A percentile compares a stretch with the other conserved stretches of the same genome.
phyloP scores from a whole-genome alignment of 2,797 vertebrate species.

The Tinamus major region DNA sequence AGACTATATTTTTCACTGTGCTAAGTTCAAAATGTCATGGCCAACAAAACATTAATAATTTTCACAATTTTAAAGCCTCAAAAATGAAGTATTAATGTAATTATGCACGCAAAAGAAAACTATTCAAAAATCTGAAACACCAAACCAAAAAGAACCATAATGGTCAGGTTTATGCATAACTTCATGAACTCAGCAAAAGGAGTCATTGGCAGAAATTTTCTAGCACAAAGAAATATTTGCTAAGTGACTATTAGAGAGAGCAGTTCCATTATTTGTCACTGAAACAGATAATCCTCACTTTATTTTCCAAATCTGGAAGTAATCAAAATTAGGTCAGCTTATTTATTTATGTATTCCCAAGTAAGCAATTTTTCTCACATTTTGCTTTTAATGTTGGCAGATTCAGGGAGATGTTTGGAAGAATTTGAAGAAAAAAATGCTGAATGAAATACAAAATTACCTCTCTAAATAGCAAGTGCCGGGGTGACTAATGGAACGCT shows the following conservation, averaged over 20 bases:
- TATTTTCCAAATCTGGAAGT: neutral
- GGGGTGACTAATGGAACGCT: slow-evolving; percentile 93
- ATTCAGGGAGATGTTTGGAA: neutral
- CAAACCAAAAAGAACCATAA: neutral
- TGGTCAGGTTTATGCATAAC: rapidly evolving
- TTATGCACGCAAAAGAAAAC: neutral
- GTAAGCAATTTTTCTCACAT: neutral
- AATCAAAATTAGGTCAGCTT: neutral
- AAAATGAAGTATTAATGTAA: neutral
- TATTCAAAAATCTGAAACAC: neutral
- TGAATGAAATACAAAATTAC: slow-evolving; percentile 74
- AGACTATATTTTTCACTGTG: neutral
- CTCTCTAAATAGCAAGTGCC: slow-evolving; percentile 91
- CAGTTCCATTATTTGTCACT: neutral
- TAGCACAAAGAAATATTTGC: neutral
- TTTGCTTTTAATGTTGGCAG: neutral
- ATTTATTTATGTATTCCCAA: neutral
- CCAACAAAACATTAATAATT: neutral
- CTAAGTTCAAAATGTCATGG: neutral
- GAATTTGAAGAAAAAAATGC: neutral
- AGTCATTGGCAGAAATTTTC: neutral
- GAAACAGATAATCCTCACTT: neutral
- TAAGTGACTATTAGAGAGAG: neutral
- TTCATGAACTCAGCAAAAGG: neutral
- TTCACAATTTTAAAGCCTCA: neutral